Conservation (phyloP, 2,888 invertebrate genomes). For the Pogonocherus hispidulus region DNA sequence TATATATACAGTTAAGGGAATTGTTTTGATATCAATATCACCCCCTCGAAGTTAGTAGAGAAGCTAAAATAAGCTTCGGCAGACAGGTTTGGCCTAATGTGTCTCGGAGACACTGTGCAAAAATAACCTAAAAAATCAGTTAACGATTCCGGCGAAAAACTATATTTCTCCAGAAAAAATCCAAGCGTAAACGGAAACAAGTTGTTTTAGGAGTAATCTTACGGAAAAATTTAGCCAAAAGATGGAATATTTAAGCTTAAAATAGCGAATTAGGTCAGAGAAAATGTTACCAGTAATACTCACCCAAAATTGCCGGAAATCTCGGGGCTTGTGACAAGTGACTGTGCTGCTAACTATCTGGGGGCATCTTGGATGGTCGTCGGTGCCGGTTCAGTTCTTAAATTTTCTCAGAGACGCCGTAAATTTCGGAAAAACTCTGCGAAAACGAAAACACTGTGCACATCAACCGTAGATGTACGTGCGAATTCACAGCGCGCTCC, state of each 20-base stretch:
- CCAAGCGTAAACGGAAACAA: not conserved
- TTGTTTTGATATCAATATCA: not conserved
- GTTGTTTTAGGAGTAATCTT: slow-evolving; percentile 4
- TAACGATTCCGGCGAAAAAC: slow-evolving; percentile 7
- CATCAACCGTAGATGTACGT: slow-evolving; percentile 40
- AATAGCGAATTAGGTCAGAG: slow-evolving; percentile 53
- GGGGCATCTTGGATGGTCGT: not conserved
- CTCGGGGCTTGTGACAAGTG: slow-evolving; percentile 17
- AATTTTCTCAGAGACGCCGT: slow-evolving; percentile 20
- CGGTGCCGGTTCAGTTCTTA: not conserved
- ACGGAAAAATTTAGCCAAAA: slow-evolving; percentile 39
- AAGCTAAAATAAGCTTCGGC: slow-evolving; percentile 7
- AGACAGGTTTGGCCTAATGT: slow-evolving; percentile 1
- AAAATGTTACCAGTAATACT: slow-evolving; percentile 40
- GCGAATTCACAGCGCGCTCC: slow-evolving; percentile 45
- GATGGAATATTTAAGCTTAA: slow-evolving; percentile 45
- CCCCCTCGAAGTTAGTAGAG: not conserved
- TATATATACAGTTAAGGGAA: not conserved
- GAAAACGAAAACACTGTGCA: slow-evolving; percentile 43
- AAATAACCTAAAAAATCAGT: slow-evolving; percentile 32
- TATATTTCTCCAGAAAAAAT: not conserved
- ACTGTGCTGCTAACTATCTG: slow-evolving; percentile 1
- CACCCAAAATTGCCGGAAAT: slow-evolving; percentile 24
- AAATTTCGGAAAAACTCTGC: slow-evolving; percentile 36
- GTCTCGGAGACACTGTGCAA: slow-evolving; percentile 20